Base-by-base conservation (phyloP, 2,797 vertebrate genomes). In the Acrossocheilus fasciatus region DNA sequence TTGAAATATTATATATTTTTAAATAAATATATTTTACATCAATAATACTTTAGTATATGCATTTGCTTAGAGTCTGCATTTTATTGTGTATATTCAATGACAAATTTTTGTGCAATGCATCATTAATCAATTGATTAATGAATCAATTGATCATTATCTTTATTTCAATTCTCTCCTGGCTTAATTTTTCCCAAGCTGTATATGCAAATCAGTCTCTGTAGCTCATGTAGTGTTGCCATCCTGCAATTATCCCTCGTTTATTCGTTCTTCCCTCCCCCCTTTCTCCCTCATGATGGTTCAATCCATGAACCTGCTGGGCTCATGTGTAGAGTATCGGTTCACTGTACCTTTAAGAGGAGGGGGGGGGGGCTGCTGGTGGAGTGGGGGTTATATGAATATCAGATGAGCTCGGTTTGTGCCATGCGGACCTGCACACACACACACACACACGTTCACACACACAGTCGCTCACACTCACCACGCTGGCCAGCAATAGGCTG, bases 401-500 rank as follows among this genome's bases (percentile, higher is more conserved):
- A 96, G 95, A 96, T 96, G 97, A 96, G 95, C 94, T 95, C 92
- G 90, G 92, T 91, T 92, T 91, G 94, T 96, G 96, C 96, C 92
- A 91, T 95, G 96, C 95, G 94, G 94, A 93, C 92, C 87, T 94
- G 74, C 90, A 83, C 84, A 84, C 89, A 79, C 90, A 83, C 90
- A 47, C 88, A 80, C 89, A 80, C 91, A 83, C 66, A 14, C 62
- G 30, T 43, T 43, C 88, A 47, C 88, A 80, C 89, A 78, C 91
- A 47, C 87, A 69, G 74, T 79, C 90, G 83, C 62, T 14, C 73
- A 57, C 70, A 54, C 86, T 91, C 90, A 89, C 89, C 87, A 90
- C 90, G 68, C 86, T 72, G 81, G 64, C 64, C 64, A 68, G 64
- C 64, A 30, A 14, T 84, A 83, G 89, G 90, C 93, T 89, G 94